phyloP scores from a whole-genome alignment of 2,888 invertebrate species.

The Litoditis marina region DNA sequence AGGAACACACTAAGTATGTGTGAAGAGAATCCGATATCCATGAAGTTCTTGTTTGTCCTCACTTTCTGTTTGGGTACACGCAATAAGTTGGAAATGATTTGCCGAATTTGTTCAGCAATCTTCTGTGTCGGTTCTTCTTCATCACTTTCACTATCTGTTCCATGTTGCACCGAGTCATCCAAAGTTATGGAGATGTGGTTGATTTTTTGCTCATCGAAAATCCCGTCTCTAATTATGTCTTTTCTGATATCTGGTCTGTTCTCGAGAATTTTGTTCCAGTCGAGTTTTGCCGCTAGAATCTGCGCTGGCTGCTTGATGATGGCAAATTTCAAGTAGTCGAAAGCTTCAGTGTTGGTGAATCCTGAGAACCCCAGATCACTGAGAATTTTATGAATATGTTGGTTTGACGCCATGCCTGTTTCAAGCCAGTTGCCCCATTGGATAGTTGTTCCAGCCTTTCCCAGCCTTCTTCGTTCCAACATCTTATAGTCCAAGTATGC shows the following conservation, averaged over 20 bases:
- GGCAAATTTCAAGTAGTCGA: constrained; percentile 40
- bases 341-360: constrained; percentile 43
- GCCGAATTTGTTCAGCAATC: too few relatives aligned
- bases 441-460: constrained; percentile 39
- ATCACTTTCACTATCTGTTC: too few relatives aligned
- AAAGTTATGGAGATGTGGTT: background rate
- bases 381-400: constrained; percentile 13
- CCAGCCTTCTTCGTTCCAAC: background rate
- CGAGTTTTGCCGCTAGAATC: constrained; percentile 46
- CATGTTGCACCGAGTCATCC: too few relatives aligned
- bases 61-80: constrained; percentile 14
- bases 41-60: constrained; percentile 35
- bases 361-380: constrained; percentile 48
- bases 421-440: constrained; percentile 60
- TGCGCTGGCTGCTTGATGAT: constrained; percentile 35
- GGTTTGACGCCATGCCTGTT: constrained; percentile 53
- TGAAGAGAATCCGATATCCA: constrained; percentile 50
- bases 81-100: too few relatives aligned
- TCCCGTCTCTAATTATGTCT: constrained; percentile 27
- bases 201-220: background rate
- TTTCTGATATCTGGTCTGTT: constrained; percentile 42
- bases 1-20: constrained; percentile 27
- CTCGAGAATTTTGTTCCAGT: constrained; percentile 46
- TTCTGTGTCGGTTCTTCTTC: too few relatives aligned
- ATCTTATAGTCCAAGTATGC: constrained; percentile 41